A percentile compares a stretch with the other conserved stretches of the same genome.
These are phyloP conservation scores for Octopus bimaculoides DNA, from an alignment of 1,140 invertebrate genomes.

Conservation along the genomic window DNA sequence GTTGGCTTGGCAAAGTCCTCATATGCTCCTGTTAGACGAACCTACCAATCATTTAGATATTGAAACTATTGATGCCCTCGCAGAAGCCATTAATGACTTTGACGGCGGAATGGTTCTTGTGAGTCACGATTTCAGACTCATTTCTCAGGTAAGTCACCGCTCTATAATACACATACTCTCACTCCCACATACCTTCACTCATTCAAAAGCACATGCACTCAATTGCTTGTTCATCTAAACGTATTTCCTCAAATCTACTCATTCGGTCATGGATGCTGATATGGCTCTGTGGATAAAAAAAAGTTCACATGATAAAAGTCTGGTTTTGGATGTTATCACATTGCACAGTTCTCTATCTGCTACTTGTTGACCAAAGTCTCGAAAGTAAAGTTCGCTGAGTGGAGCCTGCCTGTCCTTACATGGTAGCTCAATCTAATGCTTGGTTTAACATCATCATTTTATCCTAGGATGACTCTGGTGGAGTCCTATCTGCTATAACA, in stretches of 20 bases:
- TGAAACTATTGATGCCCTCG: constrained; percentile 98
- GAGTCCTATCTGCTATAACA: too few relatives aligned
- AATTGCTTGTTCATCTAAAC: background rate
- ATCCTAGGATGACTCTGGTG: too few relatives aligned
- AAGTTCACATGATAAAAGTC: background rate
- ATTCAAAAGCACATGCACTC: background rate
- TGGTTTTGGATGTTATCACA: background rate
- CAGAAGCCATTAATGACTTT: constrained; percentile 96
- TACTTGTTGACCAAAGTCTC: too few relatives aligned
- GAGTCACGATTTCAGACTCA: constrained; percentile 96
- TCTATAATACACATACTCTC: background rate
- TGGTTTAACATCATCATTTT: too few relatives aligned
- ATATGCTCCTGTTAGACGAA: constrained; percentile 92
- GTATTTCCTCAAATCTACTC: background rate
- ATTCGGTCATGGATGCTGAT: too few relatives aligned
- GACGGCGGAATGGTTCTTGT: constrained; percentile 97
- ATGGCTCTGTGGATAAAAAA: background rate
- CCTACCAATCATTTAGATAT: constrained; percentile 99
- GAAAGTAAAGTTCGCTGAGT: too few relatives aligned
- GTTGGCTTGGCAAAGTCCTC: constrained; percentile 91
- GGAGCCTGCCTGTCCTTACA: too few relatives aligned
- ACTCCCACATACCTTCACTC: background rate
- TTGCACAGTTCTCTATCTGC: background rate
- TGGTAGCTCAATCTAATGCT: too few relatives aligned
- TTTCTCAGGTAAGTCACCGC: constrained; percentile 79